A percentile compares a stretch with the other conserved stretches of the same genome.
phyloP scores from a whole-genome alignment of 2,113 vertebrate genomes.

The Cisticola juncidis region DNA sequence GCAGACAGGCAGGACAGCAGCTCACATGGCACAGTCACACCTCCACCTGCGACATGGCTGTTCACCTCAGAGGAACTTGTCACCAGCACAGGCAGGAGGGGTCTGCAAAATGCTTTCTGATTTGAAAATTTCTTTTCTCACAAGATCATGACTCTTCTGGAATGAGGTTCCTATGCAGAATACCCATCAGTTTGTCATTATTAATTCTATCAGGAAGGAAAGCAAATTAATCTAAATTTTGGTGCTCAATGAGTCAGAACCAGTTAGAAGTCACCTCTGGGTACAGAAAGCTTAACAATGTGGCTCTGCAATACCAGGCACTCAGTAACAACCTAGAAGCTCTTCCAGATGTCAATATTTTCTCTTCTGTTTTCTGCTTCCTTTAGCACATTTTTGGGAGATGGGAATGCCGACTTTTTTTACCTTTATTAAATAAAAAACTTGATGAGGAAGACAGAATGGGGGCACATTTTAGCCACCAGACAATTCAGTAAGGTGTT shows the following conservation, averaged over 20 bases:
- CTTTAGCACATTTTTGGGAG: neutral
- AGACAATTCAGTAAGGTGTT: neutral
- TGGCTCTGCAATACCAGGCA: neutral
- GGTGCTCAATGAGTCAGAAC: neutral
- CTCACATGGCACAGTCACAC: neutral
- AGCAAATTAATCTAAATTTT: constrained; percentile 25
- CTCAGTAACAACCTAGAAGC: neutral
- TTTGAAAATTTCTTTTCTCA: neutral
- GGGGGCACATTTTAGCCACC: neutral
- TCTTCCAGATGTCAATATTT: neutral
- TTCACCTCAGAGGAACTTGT: neutral
- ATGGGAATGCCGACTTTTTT: neutral
- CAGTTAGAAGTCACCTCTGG: constrained; percentile 1
- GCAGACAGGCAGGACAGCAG: neutral
- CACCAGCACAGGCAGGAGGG: neutral
- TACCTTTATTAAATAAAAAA: neutral
- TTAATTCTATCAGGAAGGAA: neutral
- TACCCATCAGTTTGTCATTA: neutral
- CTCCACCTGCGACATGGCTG: neutral
- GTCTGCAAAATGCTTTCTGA: neutral
- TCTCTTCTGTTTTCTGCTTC: constrained; percentile 1
- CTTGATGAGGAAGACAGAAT: constrained; percentile 32
- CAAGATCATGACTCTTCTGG: neutral
- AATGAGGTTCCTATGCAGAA: neutral
- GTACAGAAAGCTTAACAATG: neutral